phyloP scores from a whole-genome alignment of 2,113 vertebrate genomes.

The Proterorhinus semilunaris region DNA sequence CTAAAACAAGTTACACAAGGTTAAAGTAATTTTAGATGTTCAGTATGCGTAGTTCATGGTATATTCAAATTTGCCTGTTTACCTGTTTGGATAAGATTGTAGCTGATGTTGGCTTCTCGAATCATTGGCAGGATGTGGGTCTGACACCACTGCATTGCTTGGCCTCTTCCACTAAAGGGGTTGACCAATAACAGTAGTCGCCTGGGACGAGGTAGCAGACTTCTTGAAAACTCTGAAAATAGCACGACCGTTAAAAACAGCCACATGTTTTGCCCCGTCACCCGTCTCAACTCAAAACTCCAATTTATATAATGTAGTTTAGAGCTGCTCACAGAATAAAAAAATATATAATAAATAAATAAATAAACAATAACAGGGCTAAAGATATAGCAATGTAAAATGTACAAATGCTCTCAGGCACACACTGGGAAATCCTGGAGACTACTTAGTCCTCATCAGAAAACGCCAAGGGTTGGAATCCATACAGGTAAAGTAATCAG shows the following conservation, averaged over 20 bases:
- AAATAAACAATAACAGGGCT: too few species aligned
- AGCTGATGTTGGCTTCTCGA: slow-evolving; percentile 87
- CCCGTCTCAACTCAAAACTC: background rate
- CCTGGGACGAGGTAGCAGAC: slow-evolving; percentile 80
- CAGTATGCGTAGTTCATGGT: background rate
- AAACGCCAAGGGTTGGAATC: too few species aligned
- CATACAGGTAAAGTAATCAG: slow-evolving; percentile 20
- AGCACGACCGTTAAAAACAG: slow-evolving; percentile 17
- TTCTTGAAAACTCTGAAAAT: slow-evolving; percentile 79
- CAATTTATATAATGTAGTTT: too few species aligned
- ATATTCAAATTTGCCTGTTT: background rate
- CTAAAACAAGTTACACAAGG: slow-evolving; percentile 58
- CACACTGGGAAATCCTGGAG: too few species aligned
- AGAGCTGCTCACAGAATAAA: too few species aligned
- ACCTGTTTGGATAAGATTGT: slow-evolving; percentile 93
- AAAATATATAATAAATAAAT: too few species aligned
- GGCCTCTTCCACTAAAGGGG: slow-evolving; percentile 86
- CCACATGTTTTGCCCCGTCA: slow-evolving; percentile 5
- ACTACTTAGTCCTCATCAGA: too few species aligned
- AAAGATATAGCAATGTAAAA: too few species aligned
- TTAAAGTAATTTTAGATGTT: background rate
- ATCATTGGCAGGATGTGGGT: slow-evolving; percentile 88
- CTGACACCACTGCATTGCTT: slow-evolving; percentile 88
- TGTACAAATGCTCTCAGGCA: too few species aligned
- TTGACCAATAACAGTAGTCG: slow-evolving; percentile 88